phyloP scores from a whole-genome alignment of 2,888 invertebrate genomes.

The Lasioglossum malachurum region DNA sequence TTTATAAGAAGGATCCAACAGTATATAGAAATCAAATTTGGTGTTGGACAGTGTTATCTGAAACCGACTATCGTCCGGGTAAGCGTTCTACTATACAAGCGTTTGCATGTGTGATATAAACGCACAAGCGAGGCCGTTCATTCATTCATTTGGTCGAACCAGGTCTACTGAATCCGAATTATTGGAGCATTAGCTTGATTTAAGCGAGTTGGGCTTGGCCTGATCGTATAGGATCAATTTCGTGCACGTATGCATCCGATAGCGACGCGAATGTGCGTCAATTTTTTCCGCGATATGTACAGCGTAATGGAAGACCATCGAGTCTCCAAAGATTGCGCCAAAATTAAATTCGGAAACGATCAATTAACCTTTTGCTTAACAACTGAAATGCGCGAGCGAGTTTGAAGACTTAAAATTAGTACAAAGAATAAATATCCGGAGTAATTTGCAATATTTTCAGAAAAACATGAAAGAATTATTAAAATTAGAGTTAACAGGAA shows the following conservation, averaged over 20 bases:
- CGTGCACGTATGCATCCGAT: constrained; percentile 29
- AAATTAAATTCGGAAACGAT: background rate
- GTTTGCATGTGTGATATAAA: constrained; percentile 52
- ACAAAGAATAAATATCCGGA: background rate
- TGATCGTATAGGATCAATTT: constrained; percentile 54
- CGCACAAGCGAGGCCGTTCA: constrained; percentile 77
- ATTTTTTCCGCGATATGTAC: constrained; percentile 3
- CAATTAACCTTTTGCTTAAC: background rate
- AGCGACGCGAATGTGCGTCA: background rate
- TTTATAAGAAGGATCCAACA: too few relatives aligned
- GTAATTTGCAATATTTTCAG: background rate
- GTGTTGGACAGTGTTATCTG: too few relatives aligned
- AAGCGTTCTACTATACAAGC: constrained; percentile 34
- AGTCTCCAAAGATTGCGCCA: background rate
- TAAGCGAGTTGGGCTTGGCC: constrained; percentile 82
- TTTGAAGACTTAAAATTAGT: background rate
- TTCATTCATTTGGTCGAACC: constrained; percentile 79
- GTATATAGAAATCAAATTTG: too few relatives aligned
- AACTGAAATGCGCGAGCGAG: background rate
- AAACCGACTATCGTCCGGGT: constrained; percentile 26
- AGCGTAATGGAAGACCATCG: background rate
- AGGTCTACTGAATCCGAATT: constrained; percentile 80
- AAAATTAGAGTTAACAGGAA: background rate
- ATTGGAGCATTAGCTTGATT: constrained; percentile 84
- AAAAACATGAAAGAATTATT: background rate